phyloP scores from a whole-genome alignment of 1,140 invertebrate species.

The Drosophila novamexicana region DNA sequence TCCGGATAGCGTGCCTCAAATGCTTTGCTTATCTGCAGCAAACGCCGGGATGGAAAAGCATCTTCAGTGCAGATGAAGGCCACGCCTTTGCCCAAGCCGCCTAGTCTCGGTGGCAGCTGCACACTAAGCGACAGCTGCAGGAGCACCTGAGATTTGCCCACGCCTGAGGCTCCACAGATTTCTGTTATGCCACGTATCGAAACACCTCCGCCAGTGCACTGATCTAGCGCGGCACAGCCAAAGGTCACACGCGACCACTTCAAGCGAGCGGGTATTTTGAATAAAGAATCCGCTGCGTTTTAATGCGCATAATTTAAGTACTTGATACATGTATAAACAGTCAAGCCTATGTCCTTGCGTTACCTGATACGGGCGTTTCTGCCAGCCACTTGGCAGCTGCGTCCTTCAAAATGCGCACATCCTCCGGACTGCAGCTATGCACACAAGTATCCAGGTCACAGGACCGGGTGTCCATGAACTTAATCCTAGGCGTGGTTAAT shows the following conservation, averaged over 20 bases:
- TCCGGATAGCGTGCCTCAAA: constrained; percentile 63
- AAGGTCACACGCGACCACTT: constrained; percentile 85
- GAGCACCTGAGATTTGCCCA: constrained; percentile 94
- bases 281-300: constrained; percentile 54
- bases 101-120: constrained; percentile 72
- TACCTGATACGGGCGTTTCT: constrained; percentile 54
- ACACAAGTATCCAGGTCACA: constrained; percentile 46
- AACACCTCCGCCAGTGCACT: constrained; percentile 89
- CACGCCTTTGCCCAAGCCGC: constrained; percentile 85
- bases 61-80: constrained; percentile 92
- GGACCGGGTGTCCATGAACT: constrained; percentile 59
- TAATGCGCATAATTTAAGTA: not conserved
- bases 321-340: not conserved
- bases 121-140: constrained; percentile 88
- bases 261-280: constrained; percentile 55
- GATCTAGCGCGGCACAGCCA: constrained; percentile 88
- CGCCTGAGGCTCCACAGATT: constrained; percentile 92
- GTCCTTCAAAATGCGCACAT: constrained; percentile 72
- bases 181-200: constrained; percentile 90
- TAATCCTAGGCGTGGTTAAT: constrained; percentile 53
- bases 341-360: not conserved
- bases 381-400: constrained; percentile 75
- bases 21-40: constrained; percentile 85
- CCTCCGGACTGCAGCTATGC: constrained; percentile 61
- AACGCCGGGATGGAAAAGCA: constrained; percentile 89